Evolutionary conservation across 2,113 vertebrate genomes (phyloP), one percentile per base, ranked within the genome.

Genomic region (Marmota flaviventris): DNA sequence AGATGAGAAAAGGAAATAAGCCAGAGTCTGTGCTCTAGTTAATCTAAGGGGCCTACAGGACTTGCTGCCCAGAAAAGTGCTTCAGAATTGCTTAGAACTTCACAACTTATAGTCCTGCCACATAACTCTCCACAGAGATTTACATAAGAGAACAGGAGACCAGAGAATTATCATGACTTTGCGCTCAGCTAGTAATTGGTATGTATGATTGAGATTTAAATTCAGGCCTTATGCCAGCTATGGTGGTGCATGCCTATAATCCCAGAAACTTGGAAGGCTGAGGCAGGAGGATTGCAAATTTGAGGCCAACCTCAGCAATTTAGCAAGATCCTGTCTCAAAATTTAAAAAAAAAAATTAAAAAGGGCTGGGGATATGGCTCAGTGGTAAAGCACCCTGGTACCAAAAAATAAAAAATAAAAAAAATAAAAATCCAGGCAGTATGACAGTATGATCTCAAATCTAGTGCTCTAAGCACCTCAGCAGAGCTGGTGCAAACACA

Each of bases 71-170:
- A 93, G 56, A 76, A 75, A 75, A 69, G 20, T 16, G 25, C 5
- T 42, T 91, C 53, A 82, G 72, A 87, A 82, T 91, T 90, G 4
- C 69, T 72, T 87, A 76, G 65, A 70, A 81, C 18, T 82, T 93
- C 42, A 25, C 4, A 75, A 48, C 37, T 84, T 90, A 81, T n/a
- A 45, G 25, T 69, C 29, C 58, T 82, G 39, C 22, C 58, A 76
- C 39, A 69, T 53, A 82, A 86, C 42, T 93, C 61, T 22, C 48
- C 9, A 32, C 45, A 13, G 39, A 39, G 27, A 58, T 92, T 92
- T 95, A 69, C 51, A 75, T 37, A 93, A 89, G 48, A 85, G 34
- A n/a, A 95, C 67, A 70, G 70, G 63, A 79, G 42, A 11, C 34
- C 48, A 76, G 42, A 61, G 8, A 75, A 37, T 12, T 45, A 92